These are phyloP conservation scores for Nymphalis polychloros DNA, from an alignment of 2,888 invertebrate species.

Conservation along the genomic window DNA sequence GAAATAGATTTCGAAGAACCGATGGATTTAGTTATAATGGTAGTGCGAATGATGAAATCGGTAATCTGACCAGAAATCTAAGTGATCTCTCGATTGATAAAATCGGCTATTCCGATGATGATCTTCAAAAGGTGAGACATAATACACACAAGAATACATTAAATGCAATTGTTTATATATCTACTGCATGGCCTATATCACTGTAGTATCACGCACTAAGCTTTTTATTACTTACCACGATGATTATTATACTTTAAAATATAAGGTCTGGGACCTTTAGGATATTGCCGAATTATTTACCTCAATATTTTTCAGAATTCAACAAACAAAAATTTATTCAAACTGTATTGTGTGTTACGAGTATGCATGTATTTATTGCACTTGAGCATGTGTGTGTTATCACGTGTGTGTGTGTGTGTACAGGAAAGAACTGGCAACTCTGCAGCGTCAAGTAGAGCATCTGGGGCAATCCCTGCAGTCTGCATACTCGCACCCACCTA, in stretches of 20 bases:
- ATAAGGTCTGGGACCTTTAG: background rate
- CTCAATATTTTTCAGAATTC: background rate
- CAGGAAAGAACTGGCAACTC: constrained; percentile 88
- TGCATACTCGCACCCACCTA: constrained; percentile 57
- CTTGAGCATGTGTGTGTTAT: constrained; percentile 71
- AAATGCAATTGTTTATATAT: background rate
- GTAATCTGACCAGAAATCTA: constrained; percentile 60
- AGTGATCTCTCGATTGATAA: constrained; percentile 73
- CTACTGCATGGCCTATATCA: background rate
- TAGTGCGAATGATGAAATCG: constrained; percentile 55
- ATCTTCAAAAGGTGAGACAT: constrained; percentile 65
- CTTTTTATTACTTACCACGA: background rate
- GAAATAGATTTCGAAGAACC: constrained; percentile 59
- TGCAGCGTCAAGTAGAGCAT: constrained; percentile 89
- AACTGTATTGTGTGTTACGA: constrained; percentile 7
- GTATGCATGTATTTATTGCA: constrained; percentile 43
- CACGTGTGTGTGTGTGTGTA: constrained; percentile 76
- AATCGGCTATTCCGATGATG: constrained; percentile 70
- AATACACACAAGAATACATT: background rate
- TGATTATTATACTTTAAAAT: background rate
- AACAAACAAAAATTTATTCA: background rate
- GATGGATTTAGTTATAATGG: constrained; percentile 47
- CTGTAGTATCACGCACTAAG: background rate
- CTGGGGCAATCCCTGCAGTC: constrained; percentile 77
- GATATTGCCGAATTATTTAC: background rate